Conservation (phyloP, 1,140 invertebrate species). For the Ceratina calcarata region DNA sequence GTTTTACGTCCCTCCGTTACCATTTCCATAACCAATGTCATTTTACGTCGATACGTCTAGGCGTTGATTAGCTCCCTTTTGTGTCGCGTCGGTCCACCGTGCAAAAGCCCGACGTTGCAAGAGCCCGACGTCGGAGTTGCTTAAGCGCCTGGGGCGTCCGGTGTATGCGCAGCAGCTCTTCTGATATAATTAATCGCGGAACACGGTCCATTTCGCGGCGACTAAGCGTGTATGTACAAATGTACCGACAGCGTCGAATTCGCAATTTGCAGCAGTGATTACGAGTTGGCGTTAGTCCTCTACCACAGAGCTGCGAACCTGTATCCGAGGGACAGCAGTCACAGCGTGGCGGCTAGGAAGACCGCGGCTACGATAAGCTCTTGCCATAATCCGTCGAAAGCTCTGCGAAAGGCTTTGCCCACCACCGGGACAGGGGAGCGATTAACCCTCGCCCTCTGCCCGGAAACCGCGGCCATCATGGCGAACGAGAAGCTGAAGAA, state of each 20-base stretch:
- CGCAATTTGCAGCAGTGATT: slow-evolving; percentile 68
- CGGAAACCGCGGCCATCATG: slow-evolving; percentile 38
- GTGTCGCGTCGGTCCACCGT: too few relatives aligned
- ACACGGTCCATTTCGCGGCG: background rate
- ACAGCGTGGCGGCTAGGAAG: slow-evolving; percentile 58
- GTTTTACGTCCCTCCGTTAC: too few relatives aligned
- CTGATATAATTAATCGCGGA: slow-evolving; percentile 22
- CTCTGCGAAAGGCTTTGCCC: slow-evolving; percentile 11
- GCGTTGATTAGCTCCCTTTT: background rate
- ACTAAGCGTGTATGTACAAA: background rate
- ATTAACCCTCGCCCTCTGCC: slow-evolving; percentile 26
- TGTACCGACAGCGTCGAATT: slow-evolving; percentile 14
- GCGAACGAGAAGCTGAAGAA: slow-evolving; percentile 27
- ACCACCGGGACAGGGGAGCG: background rate
- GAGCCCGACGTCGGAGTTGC: background rate
- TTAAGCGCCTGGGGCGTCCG: background rate
- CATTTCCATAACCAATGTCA: background rate
- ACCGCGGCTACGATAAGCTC: slow-evolving; percentile 66
- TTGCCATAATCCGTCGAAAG: slow-evolving; percentile 52
- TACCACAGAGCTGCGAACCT: slow-evolving; percentile 70
- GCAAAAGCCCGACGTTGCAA: too few relatives aligned
- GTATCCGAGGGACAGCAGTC: slow-evolving; percentile 63
- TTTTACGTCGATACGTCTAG: background rate
- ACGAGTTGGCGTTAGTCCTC: slow-evolving; percentile 72
- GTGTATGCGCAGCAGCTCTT: too few relatives aligned